Conservation (phyloP, 1,140 invertebrate species). For the Drosophila arawakana region DNA sequence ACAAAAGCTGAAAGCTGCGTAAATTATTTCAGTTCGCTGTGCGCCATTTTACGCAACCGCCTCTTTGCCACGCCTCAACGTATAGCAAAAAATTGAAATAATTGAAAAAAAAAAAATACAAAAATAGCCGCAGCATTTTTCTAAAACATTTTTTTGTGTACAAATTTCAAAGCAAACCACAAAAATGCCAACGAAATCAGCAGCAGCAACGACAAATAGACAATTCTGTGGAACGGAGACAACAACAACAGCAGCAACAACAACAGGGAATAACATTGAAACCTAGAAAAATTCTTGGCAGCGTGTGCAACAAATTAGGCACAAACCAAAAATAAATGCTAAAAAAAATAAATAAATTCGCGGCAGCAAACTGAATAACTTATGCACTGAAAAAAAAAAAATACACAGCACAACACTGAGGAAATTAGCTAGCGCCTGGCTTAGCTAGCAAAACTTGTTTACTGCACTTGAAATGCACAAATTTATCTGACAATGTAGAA, state of each 20-base stretch:
- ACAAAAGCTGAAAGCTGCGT: too few relatives aligned
- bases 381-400: too few relatives aligned
- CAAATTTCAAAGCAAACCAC: conserved; percentile 26
- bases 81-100: background rate
- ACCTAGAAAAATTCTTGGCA: conserved; percentile 48
- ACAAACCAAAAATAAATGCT: conserved; percentile 68
- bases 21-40: too few relatives aligned
- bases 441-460: too few relatives aligned
- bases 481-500: background rate
- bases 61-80: too few relatives aligned
- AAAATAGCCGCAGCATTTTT: conserved; percentile 7
- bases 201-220: conserved; percentile 1
- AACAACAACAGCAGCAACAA: conserved; percentile 14
- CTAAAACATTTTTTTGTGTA: conserved; percentile 1
- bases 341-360: conserved; percentile 28
- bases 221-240: background rate
- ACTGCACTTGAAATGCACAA: too few relatives aligned
- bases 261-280: conserved; percentile 54
- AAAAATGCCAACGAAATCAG: conserved; percentile 42
- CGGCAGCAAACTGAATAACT: background rate
- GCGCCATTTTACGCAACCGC: too few relatives aligned
- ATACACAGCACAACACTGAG: too few relatives aligned
- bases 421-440: too few relatives aligned
- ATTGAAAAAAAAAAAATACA: conserved; percentile 3
- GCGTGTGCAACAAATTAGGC: conserved; percentile 74